Evolutionary conservation across 2,113 vertebrate species (phyloP), one percentile per base, ranked within the genome.

Genomic region (Tichodroma muraria): DNA sequence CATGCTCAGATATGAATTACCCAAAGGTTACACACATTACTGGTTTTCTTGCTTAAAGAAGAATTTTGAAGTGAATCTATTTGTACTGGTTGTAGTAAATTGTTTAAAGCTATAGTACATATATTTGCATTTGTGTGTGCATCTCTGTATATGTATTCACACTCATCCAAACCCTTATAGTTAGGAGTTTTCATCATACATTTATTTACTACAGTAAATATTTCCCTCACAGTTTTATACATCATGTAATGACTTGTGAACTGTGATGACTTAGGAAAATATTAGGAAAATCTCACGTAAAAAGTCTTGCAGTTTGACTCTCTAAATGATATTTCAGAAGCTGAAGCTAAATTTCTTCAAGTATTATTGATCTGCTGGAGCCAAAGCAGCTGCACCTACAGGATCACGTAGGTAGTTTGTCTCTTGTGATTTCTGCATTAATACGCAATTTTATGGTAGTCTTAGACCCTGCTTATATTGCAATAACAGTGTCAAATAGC

Each of bases 381-480:
- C 7, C 60, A 91, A 81, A 91, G 59, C 50, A 85, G 54, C 24
- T 85, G 54, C 37, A 87, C 64, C 57, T 89, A 65, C 25, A 77
- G 53, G 76, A 88, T 82, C 31, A 70, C 17, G 27, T 85, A 70
- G 38, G 56, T 52, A 40, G 50, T 23, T 70, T 68, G 23, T 83
- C 66, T 85, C 79, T 37, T 89, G 60, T 64, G 89, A 82, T 80
- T 88, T 93, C 71, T 94, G n/a, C 76, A 89, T 89, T 94, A 90
- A 95, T 75, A 88, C 20, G 13, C 40, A 89, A 78, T 77, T 88
- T 96, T 88, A 82, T 63, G 54, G 40, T n/a, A 80, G 81, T 53
- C 60, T 89, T 64, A 89, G 89, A 44, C n/a, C 37, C 50, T 89
- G 91, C 75, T 94, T 89, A 89, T 70, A 68, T 33, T 95, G 90